Evolutionary conservation across 1,140 invertebrate genomes (phyloP).

Genomic region (Sinella curviseta): DNA sequence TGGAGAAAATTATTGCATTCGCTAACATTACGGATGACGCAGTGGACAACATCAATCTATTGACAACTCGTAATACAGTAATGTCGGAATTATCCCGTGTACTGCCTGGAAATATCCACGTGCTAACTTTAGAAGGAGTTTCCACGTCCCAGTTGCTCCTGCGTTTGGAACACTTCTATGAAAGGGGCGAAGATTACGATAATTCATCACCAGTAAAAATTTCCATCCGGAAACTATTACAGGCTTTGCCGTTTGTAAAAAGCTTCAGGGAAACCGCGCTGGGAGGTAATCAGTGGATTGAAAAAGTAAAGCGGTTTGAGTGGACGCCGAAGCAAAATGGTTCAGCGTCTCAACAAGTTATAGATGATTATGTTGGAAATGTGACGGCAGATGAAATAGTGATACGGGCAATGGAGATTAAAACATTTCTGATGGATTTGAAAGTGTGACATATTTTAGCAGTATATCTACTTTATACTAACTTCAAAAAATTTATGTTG

Average conservation of each 20-base stretch:
- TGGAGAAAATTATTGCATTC: slow-evolving; percentile 57
- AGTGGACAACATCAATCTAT: neutral
- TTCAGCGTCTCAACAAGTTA: neutral
- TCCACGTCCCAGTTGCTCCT: slow-evolving; percentile 68
- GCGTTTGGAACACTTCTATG: slow-evolving; percentile 84
- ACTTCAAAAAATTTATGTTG: too few relatives aligned
- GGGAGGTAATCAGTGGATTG: slow-evolving; percentile 67
- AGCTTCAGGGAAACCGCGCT: slow-evolving; percentile 67
- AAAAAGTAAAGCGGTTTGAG: slow-evolving; percentile 60
- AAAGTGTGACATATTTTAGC: too few relatives aligned
- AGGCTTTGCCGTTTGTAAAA: slow-evolving; percentile 52
- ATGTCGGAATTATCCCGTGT: slow-evolving; percentile 12
- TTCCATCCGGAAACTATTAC: slow-evolving; percentile 37
- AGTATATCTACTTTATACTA: too few relatives aligned
- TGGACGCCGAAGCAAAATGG: slow-evolving; percentile 54
- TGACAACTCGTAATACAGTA: neutral
- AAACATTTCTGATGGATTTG: slow-evolving; percentile 38
- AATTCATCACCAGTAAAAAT: slow-evolving; percentile 35
- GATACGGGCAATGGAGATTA: slow-evolving; percentile 45
- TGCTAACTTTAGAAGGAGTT: slow-evolving; percentile 87
- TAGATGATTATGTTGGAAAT: neutral
- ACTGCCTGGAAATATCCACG: slow-evolving; percentile 76
- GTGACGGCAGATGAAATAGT: slow-evolving; percentile 31
- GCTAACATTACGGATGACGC: neutral
- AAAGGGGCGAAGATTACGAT: slow-evolving; percentile 68